A percentile compares a stretch with the other conserved stretches of the same genome.
These are phyloP conservation scores for Elysia chlorotica DNA, from an alignment of 1,140 invertebrate species.

Conservation along the genomic window DNA sequence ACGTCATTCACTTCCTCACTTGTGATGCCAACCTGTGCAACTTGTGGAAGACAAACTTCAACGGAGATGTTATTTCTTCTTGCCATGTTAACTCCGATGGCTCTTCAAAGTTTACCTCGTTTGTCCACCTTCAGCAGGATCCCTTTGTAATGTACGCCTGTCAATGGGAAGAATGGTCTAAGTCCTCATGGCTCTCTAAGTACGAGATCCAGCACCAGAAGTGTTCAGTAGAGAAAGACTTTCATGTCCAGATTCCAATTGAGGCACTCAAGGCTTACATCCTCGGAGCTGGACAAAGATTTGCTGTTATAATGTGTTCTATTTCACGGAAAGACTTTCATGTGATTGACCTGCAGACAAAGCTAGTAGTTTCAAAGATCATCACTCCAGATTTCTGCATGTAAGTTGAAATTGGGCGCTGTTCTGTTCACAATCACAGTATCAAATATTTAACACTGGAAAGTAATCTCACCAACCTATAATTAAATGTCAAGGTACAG, in stretches of 20 bases:
- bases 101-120: constrained; percentile 12
- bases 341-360: constrained; percentile 9
- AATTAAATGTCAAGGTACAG: no score
- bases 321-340: constrained; percentile 19
- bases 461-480: no score
- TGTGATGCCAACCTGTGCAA: neutral
- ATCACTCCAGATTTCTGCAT: constrained; percentile 15
- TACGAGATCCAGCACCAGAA: neutral
- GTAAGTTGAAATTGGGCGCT: constrained; percentile 12
- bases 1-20: constrained; percentile 2
- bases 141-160: neutral
- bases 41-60: neutral
- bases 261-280: constrained; percentile 1
- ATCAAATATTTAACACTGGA: no score
- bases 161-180: constrained; percentile 4
- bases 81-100: neutral
- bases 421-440: no score
- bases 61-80: neutral
- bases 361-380: neutral
- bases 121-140: neutral
- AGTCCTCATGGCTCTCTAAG: neutral
- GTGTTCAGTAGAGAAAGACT: neutral
- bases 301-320: constrained; percentile 20
- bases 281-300: constrained; percentile 13
- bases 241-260: neutral